Percentiles rank a stretch among this genome's conserved stretches.
Conservation (phyloP, 2,797 vertebrate genomes). For the Carcharodon carcharias region DNA sequence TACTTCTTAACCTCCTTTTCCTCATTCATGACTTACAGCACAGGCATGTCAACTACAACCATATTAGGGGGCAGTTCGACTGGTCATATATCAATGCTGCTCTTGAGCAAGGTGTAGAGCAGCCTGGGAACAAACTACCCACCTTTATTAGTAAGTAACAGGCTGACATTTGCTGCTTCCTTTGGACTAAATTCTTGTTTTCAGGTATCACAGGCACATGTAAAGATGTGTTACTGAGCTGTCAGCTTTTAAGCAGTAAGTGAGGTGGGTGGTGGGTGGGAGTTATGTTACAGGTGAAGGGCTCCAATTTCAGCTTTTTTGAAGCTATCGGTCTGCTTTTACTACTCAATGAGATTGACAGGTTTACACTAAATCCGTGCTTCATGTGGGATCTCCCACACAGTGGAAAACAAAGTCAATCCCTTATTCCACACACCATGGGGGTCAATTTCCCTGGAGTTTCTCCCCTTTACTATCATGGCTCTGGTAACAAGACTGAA, state of each 20-base stretch:
- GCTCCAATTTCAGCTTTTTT: background rate
- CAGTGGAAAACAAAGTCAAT: background rate
- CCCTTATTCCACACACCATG: background rate
- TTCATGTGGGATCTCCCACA: background rate
- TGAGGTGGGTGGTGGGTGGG: background rate
- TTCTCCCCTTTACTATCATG: background rate
- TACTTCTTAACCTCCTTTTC: background rate
- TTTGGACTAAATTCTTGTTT: background rate
- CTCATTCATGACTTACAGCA: background rate
- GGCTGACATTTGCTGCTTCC: background rate
- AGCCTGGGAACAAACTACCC: background rate
- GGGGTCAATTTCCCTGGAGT: background rate
- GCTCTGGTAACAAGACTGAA: background rate
- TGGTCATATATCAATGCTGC: background rate
- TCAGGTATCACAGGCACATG: background rate
- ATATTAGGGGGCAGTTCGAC: background rate
- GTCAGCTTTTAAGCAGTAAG: too few relatives aligned
- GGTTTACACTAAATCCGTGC: background rate
- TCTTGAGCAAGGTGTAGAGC: background rate
- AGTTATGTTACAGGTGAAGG: too few relatives aligned
- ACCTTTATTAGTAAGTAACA: background rate
- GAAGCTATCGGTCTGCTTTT: background rate
- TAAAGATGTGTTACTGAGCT: background rate
- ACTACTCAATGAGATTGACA: background rate
- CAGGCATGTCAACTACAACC: background rate